A percentile compares a stretch with the other conserved stretches of the same genome.
These are phyloP conservation scores for Sorex fumeus DNA, from an alignment of 2,113 vertebrate genomes.

Conservation along the genomic window DNA sequence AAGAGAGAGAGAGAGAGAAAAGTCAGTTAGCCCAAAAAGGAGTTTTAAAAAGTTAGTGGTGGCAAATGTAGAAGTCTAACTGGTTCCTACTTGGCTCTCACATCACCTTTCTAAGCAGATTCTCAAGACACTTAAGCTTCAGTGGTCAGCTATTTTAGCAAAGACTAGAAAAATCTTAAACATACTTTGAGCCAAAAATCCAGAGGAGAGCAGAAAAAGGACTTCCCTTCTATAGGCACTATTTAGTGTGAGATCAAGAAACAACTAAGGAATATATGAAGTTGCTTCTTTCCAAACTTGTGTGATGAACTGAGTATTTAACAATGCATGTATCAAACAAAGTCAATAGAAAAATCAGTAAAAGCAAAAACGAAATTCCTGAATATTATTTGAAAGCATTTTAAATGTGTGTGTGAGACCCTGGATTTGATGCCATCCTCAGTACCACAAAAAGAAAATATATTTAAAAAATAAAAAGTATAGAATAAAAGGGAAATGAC, in stretches of 20 bases:
- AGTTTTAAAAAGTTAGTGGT: not conserved
- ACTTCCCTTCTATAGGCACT: not conserved
- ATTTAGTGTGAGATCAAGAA: not conserved
- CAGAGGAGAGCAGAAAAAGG: not conserved
- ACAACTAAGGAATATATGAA: too few species aligned
- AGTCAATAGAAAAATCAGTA: not conserved
- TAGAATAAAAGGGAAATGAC: not conserved
- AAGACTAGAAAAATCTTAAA: constrained; percentile 26
- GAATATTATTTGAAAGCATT: not conserved
- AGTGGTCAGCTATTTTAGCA: constrained; percentile 5
- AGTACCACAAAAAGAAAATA: not conserved
- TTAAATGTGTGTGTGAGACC: constrained; percentile 37
- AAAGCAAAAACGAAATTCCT: constrained; percentile 48
- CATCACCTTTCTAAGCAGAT: constrained; percentile 17
- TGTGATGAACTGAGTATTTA: not conserved
- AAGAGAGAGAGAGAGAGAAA: not conserved
- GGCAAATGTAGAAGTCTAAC: not conserved
- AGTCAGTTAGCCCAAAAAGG: not conserved
- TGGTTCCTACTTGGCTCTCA: not conserved
- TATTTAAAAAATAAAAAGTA: constrained; percentile 32
- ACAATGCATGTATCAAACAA: not conserved
- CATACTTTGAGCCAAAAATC: not conserved
- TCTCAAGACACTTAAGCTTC: not conserved
- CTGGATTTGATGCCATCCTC: not conserved
- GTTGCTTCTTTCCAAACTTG: not conserved